Evolutionary conservation across 2,113 vertebrate species (phyloP).

Genomic region (Plecturocebus donacophilus): DNA sequence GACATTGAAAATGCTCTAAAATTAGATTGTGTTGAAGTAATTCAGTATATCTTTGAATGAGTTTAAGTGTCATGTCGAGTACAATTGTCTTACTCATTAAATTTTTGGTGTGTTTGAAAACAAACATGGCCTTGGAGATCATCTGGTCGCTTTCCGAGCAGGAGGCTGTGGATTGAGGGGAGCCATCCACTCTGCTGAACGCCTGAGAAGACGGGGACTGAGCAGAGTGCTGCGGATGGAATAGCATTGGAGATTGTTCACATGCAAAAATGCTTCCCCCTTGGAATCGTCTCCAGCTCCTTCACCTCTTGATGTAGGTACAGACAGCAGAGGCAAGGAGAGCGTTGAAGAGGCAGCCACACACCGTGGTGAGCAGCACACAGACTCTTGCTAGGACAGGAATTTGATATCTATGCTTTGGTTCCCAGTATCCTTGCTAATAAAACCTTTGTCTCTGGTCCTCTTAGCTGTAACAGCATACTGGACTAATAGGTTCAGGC

Average conservation of each 20-base stretch:
- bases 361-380: background rate
- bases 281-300: background rate
- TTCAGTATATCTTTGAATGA: background rate
- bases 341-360: background rate
- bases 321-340: background rate
- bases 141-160: background rate
- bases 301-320: background rate
- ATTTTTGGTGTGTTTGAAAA: background rate
- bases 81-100: background rate
- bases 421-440: background rate
- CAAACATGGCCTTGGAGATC: background rate
- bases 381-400: background rate
- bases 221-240: background rate
- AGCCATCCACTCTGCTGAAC: background rate
- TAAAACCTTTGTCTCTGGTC: background rate
- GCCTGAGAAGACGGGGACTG: background rate
- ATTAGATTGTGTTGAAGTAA: background rate
- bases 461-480: background rate
- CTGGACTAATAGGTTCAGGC: background rate
- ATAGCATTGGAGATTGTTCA: background rate
- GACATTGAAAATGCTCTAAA: background rate
- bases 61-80: background rate
- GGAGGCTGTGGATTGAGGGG: background rate
- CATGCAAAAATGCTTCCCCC: background rate
- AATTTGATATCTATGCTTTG: background rate